Evolutionary conservation across 2,797 vertebrate genomes (phyloP).

Genomic region (Lates japonicus): DNA sequence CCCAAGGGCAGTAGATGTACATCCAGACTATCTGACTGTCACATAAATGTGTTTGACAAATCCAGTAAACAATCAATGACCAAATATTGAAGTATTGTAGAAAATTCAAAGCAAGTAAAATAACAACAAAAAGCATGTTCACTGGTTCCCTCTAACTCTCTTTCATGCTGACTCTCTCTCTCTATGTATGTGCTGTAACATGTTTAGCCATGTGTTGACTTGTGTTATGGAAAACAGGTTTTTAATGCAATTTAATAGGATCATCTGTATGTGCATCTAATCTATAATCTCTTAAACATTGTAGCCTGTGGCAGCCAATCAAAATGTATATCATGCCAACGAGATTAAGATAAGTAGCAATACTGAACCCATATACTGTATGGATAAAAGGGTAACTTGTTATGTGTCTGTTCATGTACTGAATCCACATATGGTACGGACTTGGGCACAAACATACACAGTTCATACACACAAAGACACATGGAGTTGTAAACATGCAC

Average conservation of each 20-base stretch:
- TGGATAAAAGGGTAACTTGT: background rate
- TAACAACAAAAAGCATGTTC: background rate
- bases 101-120: background rate
- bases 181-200: conserved; percentile 37
- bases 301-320: conserved; percentile 68
- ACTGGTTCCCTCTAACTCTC: background rate
- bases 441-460: background rate
- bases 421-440: background rate
- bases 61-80: background rate
- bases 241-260: conserved; percentile 73
- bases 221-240: conserved; percentile 55
- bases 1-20: background rate
- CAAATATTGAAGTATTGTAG: background rate
- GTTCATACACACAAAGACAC: background rate
- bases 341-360: conserved; percentile 71
- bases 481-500: background rate
- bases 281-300: conserved; percentile 72
- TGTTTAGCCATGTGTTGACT: conserved; percentile 58
- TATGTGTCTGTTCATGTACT: conserved; percentile 1
- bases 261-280: conserved; percentile 68
- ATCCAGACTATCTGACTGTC: background rate
- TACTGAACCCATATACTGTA: conserved; percentile 33
- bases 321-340: conserved; percentile 58
- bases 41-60: background rate
- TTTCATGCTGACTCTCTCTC: conserved; percentile 5